These are phyloP conservation scores for Zaprionus camerounensis DNA, from an alignment of 1,140 invertebrate genomes.

Conservation along the genomic window DNA sequence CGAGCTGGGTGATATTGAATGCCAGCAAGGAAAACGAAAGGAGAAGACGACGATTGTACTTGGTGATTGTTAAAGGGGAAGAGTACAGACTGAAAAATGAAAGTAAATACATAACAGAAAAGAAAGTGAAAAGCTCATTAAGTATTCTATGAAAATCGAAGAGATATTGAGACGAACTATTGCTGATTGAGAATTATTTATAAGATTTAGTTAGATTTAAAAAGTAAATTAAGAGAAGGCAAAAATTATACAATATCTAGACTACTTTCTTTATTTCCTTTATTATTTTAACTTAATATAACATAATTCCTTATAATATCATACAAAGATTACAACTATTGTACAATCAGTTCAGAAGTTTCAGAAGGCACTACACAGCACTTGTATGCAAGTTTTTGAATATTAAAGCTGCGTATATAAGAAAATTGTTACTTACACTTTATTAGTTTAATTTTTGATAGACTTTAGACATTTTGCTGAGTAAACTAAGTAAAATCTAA, in stretches of 20 bases:
- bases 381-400: too few species aligned
- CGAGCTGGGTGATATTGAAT: slow-evolving; percentile 40
- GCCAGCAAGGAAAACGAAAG: background rate
- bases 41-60: background rate
- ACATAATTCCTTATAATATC: background rate
- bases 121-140: slow-evolving; percentile 3
- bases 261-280: background rate
- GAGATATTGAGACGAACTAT: background rate
- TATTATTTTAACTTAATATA: background rate
- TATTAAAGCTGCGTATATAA: background rate
- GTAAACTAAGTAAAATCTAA: background rate
- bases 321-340: too few species aligned
- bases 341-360: background rate
- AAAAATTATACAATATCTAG: background rate
- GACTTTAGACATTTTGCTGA: background rate
- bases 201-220: background rate
- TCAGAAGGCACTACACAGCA: too few species aligned
- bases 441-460: background rate
- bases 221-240: background rate
- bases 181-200: background rate
- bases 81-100: background rate
- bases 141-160: background rate
- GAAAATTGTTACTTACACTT: background rate
- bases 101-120: background rate
- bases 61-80: too few species aligned